Base-by-base conservation (phyloP, 2,797 vertebrate genomes). In the Gadopsis marmoratus region DNA sequence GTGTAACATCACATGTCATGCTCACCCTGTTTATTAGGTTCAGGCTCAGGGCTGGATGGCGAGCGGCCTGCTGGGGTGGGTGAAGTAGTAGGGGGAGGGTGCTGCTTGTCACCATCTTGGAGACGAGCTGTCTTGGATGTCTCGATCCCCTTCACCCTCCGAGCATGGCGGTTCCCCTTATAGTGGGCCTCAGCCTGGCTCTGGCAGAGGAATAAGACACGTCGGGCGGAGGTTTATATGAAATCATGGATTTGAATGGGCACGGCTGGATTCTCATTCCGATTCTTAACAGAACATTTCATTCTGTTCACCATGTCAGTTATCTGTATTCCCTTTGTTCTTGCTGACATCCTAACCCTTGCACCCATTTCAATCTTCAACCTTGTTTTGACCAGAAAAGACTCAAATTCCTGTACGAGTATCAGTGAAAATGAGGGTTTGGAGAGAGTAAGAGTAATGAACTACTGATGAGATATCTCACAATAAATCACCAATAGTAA, bases 111-210 rank as follows among this genome's bases (percentile, higher is more conserved):
- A 6, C 91, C 87, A 50, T 97, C 96, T 85, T 94, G 95, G 74
- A 93, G 90, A 81, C 96, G 95, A 59, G 82, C 56, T 16, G 93
- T 95, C 89, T 96, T 96, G 79, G 96, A 95, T 5, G 96, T 96
- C 89, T 97, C 97, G 0, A 97, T 96, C 71, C 96, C 97, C 85
- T 97, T 97, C 79, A 97, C 93, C 85, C 96, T 92, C 50, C 97
- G 95, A 67, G 97, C 97, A 0, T 97, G 97, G 35, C 96, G 95
- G 81, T 97, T 97, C 41, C 97, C 97, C 90, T 97, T 97, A 82
- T 97, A 97, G 91, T 97, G 97, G 3, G 97, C 96, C 88, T 97
- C 97, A 19, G 97, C 97, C 87, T 97, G 97, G 89, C 94, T 97
- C 97, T 97, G 92, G 11, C 16, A 63, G 73, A 72, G 71, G 51